Percentiles rank a stretch among this genome's conserved stretches.
Evolutionary conservation across 37 sponge, comb jelly and placozoan genomes (phyloP).

Genomic region (Oopsacas minuta): DNA sequence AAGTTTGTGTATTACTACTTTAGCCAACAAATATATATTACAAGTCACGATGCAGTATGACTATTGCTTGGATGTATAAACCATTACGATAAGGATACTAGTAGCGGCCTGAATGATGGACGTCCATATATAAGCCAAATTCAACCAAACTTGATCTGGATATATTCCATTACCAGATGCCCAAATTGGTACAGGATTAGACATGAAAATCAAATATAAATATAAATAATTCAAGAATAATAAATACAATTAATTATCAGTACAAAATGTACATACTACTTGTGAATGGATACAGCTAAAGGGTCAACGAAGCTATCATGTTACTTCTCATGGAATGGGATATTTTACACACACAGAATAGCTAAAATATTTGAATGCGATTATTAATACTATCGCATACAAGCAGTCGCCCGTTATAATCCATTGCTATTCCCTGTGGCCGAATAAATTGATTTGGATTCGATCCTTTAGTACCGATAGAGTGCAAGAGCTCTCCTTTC

Average conservation of each 20-base stretch:
- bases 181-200: background rate
- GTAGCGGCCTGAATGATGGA: conserved; percentile 1
- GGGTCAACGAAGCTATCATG: background rate
- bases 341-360: background rate
- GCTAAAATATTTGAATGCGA: conserved; percentile 17
- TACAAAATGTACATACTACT: background rate
- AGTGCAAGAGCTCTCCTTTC: background rate
- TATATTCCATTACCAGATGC: background rate
- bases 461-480: background rate
- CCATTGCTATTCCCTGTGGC: conserved; percentile 15
- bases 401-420: background rate
- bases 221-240: background rate
- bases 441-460: background rate
- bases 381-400: conserved; percentile 18
- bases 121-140: background rate
- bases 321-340: background rate
- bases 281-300: background rate
- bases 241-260: background rate
- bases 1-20: too few species aligned
- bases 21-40: too few species aligned
- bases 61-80: background rate
- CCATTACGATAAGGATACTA: background rate
- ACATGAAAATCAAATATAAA: background rate
- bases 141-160: too few species aligned
- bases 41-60: too few species aligned